phyloP scores from a whole-genome alignment of 2,797 vertebrate genomes.

The Sebastes kiyomatsui region DNA sequence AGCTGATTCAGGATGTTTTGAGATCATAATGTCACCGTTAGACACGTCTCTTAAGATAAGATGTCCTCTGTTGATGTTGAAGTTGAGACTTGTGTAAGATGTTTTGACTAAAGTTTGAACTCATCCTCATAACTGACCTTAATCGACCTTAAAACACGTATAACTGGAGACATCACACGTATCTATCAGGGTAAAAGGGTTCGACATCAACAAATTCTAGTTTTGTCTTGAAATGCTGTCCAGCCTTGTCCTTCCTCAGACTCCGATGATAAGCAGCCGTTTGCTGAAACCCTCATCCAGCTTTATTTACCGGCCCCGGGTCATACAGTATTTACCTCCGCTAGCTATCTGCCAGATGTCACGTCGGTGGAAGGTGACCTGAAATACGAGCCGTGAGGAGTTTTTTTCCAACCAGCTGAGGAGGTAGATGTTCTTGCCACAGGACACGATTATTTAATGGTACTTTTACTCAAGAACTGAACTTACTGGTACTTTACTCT shows the following conservation, averaged over 20 bases:
- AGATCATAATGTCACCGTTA: background rate
- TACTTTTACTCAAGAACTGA: too few species aligned
- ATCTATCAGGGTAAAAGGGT: background rate
- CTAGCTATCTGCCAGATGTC: constrained; percentile 20
- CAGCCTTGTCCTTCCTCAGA: background rate
- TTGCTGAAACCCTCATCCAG: background rate
- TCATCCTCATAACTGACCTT: background rate
- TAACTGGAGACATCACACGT: fast-evolving
- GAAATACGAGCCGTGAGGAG: background rate
- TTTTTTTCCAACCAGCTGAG: background rate
- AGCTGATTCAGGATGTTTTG: background rate
- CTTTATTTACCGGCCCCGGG: background rate
- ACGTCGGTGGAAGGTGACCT: background rate
- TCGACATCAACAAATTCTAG: background rate
- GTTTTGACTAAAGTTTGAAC: background rate
- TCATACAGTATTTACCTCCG: background rate
- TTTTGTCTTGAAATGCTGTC: background rate
- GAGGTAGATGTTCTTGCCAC: background rate
- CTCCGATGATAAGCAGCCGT: background rate
- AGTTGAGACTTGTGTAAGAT: background rate
- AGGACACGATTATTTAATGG: background rate
- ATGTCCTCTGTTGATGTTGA: background rate
- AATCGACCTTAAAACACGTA: background rate
- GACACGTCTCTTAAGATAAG: background rate
- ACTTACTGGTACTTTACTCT: background rate